Evolutionary conservation across 2,113 vertebrate species (phyloP), one percentile per base, ranked within the genome.

Genomic region (Bathybates hornii): DNA sequence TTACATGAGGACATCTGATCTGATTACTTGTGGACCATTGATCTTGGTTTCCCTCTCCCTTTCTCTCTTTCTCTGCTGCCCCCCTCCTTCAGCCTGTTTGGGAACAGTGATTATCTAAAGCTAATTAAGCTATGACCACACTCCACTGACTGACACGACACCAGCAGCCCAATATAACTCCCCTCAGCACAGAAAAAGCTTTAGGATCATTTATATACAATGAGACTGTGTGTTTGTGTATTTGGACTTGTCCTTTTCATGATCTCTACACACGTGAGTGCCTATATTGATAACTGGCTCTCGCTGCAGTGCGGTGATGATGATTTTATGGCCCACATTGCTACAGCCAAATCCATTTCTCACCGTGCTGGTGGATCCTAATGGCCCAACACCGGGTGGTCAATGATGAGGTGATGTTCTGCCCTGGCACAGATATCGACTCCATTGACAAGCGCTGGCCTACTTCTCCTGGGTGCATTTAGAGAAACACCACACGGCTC

Each of bases 271-370:
- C 88, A 85, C 12, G 48, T 52, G 86, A 85, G 41, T 85, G 56
- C 84, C 61, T 54, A 68, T 91, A 93, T 92, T 78, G 90, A 90
- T 38, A 11, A 52, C 1, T 34, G 54, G 53, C 53, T 38, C 85
- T 54, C 1, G 53, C 59, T 82, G 90, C 48, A 7, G 76, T 38
- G 81, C 82, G 24, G 68, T 50, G 84, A 85, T 85, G 91, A 89
- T 90, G 89, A 91, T 91, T 95, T 95, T 88, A 93, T 88, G 90
- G 88, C 89, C 92, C 87, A 88, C 86, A 86, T 86, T 87, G 81
- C 90, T n/a, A 87, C 81, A 63, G 80, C 80, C 87, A 90, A 92
- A 95, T 96, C 93, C 86, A 95, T 95, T 93, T 87, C 88, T 89
- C 84, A 81, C 81, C 34, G 29, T 78, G 90, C 81, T 52, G 84